Evolutionary conservation across 2,797 vertebrate species (phyloP), one percentile per base, ranked within the genome.

Genomic region (Oryzias dopingdopingensis): DNA sequence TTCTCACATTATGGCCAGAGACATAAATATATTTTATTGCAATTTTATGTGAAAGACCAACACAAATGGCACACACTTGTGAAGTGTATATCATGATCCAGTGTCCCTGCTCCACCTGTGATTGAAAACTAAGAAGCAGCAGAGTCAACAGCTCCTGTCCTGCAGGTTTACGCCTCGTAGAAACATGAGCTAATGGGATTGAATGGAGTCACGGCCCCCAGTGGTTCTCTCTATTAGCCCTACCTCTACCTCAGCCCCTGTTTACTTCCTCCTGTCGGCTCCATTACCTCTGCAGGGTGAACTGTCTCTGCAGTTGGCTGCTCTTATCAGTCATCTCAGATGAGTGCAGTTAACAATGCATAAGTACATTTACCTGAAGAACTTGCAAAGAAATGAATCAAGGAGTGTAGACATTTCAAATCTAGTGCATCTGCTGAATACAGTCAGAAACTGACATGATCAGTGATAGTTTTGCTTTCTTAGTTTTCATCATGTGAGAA

Each of bases 391-490:
- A 37, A 13, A 37, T 12, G 32, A 37, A 17, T 18, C 18, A 18
- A n/a, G 17, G 43, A 17, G 18, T 20, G 44, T 22, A 18, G 18
- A 46, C 8, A 10, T 2, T 59, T 62, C n/a, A 42, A 60, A 42
- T 43, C 3, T 32, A 26, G 18, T 17, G 22, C 53, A 37, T 23
- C 6, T 64, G 62, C 60, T 65, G 77, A 82, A 75, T 76, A 70
- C 80, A 76, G 59, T 77, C 47, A 54, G 65, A 66, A 79, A 87
- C 84, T 77, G 79, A 81, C 69, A 88, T 86, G 75, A 89, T 80
- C 49, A 82, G 64, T 74, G 54, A 47, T 46, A 80, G 65, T 79
- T 65, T 61, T 46, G 32, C 17, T 67, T 52, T 61, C 59, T 62
- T 60, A 14, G 26, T 61, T 63, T 41, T 67, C 72, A 84, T 87